phyloP scores from a whole-genome alignment of 2,113 vertebrate species.

The Petroica traversi region DNA sequence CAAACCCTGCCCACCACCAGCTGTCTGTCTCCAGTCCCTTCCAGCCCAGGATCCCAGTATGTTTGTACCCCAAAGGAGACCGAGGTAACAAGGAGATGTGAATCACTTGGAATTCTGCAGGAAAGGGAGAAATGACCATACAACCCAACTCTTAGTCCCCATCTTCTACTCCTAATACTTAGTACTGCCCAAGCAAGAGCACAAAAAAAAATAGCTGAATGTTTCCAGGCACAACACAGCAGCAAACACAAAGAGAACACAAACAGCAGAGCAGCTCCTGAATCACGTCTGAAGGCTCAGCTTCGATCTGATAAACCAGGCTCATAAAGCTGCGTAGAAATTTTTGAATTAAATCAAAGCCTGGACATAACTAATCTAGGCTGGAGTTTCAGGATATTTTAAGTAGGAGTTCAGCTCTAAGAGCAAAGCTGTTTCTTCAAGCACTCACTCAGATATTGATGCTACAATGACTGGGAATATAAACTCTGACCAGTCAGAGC shows the following conservation, averaged over 20 bases:
- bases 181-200: neutral
- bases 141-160: neutral
- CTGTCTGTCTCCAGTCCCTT: neutral
- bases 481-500: neutral
- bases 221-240: neutral
- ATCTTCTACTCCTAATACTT: neutral
- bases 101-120: neutral
- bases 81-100: neutral
- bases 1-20: neutral
- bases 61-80: neutral
- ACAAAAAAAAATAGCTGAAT: neutral
- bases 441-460: neutral
- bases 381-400: neutral
- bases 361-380: neutral
- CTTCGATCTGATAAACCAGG: neutral
- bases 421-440: neutral
- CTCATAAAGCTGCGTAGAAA: neutral
- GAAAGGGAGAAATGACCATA: neutral
- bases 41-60: neutral
- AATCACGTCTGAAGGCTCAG: neutral
- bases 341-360: neutral
- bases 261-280: neutral
- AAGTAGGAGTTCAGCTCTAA: neutral
- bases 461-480: neutral
- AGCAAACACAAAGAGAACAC: neutral